phyloP scores from a whole-genome alignment of 2,113 vertebrate species.

The Polypterus bichir region DNA sequence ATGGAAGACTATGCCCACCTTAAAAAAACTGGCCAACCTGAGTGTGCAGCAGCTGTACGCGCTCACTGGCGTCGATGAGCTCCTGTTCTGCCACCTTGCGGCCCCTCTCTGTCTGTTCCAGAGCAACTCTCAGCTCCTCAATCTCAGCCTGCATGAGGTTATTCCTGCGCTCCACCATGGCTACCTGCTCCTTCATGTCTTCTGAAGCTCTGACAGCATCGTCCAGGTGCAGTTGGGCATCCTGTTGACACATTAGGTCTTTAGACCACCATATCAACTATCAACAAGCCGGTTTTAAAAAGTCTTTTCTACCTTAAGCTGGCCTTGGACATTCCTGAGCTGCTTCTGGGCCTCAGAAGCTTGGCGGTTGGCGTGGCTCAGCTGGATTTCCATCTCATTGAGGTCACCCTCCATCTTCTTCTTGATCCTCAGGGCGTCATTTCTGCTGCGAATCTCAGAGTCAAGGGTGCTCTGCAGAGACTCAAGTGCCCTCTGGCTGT shows the following conservation, averaged over 20 bases:
- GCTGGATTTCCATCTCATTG: constrained; percentile 52
- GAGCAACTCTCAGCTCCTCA: constrained; percentile 45
- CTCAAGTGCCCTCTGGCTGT: constrained; percentile 46
- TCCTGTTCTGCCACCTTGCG: constrained; percentile 59
- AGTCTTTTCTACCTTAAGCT: constrained; percentile 40
- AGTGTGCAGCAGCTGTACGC: constrained; percentile 55
- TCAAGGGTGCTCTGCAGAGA: constrained; percentile 54
- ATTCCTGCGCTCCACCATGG: constrained; percentile 64
- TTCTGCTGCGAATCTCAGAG: constrained; percentile 51
- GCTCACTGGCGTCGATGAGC: constrained; percentile 49
- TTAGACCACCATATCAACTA: fast-evolving
- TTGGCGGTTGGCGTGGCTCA: constrained; percentile 59
- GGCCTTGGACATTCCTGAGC: constrained; percentile 42
- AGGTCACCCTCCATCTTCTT: constrained; percentile 56
- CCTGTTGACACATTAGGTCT: constrained; percentile 30
- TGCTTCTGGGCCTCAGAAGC: constrained; percentile 56
- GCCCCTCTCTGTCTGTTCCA: constrained; percentile 57
- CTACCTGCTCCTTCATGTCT: constrained; percentile 67
- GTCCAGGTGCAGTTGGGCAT: constrained; percentile 57
- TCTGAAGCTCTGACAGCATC: constrained; percentile 55
- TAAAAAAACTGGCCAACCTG: constrained; percentile 37
- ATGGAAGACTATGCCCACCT: neutral
- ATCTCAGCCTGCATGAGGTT: constrained; percentile 52
- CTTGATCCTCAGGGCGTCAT: constrained; percentile 59
- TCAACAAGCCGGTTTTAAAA: neutral